Base-by-base conservation (phyloP, 1,140 invertebrate genomes). In the Pogonomyrmex barbatus region DNA sequence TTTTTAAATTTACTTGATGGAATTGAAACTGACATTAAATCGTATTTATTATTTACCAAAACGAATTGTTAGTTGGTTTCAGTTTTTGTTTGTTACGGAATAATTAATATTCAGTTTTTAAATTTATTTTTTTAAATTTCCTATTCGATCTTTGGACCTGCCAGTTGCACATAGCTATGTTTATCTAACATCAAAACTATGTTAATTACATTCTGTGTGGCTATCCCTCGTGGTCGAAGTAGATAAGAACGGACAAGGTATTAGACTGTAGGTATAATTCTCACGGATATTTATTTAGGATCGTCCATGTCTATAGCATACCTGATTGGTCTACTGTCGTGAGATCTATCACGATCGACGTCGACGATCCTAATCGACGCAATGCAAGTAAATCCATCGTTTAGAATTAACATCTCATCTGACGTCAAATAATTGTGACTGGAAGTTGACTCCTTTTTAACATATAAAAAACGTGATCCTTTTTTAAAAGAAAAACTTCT, bases 141-240 rank as follows among this genome's bases (percentile, higher is more conserved):
- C 45, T 30, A 33, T 42, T 2, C 36, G 24, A 45, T n/a, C 24
- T 56, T 30, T 60, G 62, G 77, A 78, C n/a, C 79, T 73, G 73
- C 45, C 39, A 50, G 17, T 45, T 30, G 56, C 54, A 58, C 47
- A 78, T 82, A 63, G 39, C 70, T 52, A 33, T 39, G 63, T 75
- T 73, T 89, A 86, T 88, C 88, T 88, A 30, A 1, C 12, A 89
- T 89, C 88, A 58, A 73, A 87, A 85, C 67, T 86, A 87, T 88
- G 86, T 89, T 91, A 91, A 91, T 91, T 89, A 56, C 60, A 85
- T 86, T 89, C 67, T 24, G 56, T 73, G 42, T 58, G 30, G 45
- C n/a, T 86, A 58, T 67, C 71, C 85, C 39, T 70, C 36, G 62
- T 77, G 68, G 75, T 8, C 17, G 12, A 36, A 30, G 39, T n/a